Evolutionary conservation across 2,113 vertebrate species (phyloP).

Genomic region (Empidonax traillii): DNA sequence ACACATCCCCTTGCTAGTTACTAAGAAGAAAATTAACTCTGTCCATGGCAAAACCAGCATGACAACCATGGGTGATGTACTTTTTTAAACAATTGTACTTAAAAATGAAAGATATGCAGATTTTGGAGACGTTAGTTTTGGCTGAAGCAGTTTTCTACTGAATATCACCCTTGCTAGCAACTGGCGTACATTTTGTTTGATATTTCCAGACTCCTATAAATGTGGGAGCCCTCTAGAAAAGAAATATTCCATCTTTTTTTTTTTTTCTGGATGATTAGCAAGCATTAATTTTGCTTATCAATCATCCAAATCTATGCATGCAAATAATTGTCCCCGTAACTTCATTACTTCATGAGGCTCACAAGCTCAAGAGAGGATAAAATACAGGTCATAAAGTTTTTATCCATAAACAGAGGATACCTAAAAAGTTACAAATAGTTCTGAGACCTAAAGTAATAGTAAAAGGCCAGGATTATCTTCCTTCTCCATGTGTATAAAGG

Average conservation of each 20-base stretch:
- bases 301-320: background rate
- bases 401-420: background rate
- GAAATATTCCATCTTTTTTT: background rate
- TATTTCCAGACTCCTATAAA: background rate
- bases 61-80: background rate
- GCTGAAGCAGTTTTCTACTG: background rate
- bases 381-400: background rate
- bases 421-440: background rate
- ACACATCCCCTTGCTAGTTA: background rate
- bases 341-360: background rate
- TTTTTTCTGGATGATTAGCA: background rate
- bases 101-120: background rate
- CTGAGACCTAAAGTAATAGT: background rate
- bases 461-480: background rate
- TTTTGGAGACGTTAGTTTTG: background rate
- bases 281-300: background rate
- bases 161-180: background rate
- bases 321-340: background rate
- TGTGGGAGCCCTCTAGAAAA: background rate
- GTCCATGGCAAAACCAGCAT: background rate
- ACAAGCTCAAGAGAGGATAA: background rate
- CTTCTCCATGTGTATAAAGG: background rate
- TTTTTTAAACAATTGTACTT: background rate
- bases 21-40: background rate
- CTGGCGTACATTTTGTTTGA: background rate